phyloP scores from a whole-genome alignment of 2,797 vertebrate genomes.

The Enteromius mattozi region DNA sequence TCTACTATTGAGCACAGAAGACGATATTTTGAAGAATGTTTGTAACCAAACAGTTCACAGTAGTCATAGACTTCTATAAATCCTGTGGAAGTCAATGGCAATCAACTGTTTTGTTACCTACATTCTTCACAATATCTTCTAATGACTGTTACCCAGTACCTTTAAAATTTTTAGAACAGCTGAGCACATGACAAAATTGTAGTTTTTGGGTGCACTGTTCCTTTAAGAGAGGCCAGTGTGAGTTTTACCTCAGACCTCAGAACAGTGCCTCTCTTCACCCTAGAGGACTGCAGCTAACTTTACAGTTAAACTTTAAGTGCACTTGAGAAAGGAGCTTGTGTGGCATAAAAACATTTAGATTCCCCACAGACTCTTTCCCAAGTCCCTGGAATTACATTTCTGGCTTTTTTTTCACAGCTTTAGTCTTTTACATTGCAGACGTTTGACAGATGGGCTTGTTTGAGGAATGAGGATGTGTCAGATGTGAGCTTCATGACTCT shows the following conservation, averaged over 20 bases:
- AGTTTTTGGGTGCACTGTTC: not conserved
- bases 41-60: not conserved
- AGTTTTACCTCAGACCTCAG: not conserved
- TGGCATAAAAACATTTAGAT: slow-evolving; percentile 24
- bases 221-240: slow-evolving; percentile 11
- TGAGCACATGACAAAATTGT: not conserved
- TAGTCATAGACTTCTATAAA: not conserved
- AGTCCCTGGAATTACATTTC: slow-evolving; percentile 39
- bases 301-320: slow-evolving; percentile 32
- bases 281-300: slow-evolving; percentile 32
- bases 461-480: slow-evolving; percentile 48
- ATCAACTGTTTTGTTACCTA: not conserved
- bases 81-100: not conserved
- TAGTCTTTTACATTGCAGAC: slow-evolving; percentile 32
- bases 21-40: not conserved
- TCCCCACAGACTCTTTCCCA: slow-evolving; percentile 25
- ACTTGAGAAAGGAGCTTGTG: slow-evolving; percentile 22
- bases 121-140: not conserved
- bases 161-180: not conserved
- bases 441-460: slow-evolving; percentile 54
- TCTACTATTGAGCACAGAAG: not conserved
- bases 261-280: not conserved
- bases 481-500: slow-evolving; percentile 50
- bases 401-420: slow-evolving; percentile 37
- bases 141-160: not conserved